Base-by-base conservation (phyloP, 1,140 invertebrate species). In the Yoshiicerus persimilis region DNA sequence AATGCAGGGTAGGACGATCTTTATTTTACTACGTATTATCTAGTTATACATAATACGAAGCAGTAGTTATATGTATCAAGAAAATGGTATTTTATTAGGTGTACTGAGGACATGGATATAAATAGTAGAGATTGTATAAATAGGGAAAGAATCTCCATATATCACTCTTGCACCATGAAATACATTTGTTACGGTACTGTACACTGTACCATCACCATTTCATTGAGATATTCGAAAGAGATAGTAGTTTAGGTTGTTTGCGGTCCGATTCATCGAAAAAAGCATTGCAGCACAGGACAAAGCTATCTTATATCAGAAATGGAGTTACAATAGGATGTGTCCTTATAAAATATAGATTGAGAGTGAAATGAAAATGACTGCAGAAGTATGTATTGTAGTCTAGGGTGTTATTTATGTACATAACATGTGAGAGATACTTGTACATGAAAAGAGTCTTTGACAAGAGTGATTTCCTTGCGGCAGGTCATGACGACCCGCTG, bases 381-480 rank as follows among this genome's bases (percentile, higher is more conserved):
- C 13, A 36, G 27, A 70, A 20, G 32, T 80, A 23, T 80, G 34
- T 80, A 80, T 4, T 16, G 34, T 20, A 36, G 75, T 32, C 20
- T n/a, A 16, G 16, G 2, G 9, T 4, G 23, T 36, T 34, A 36
- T 34, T 23, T 80, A 36, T 20, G 32, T 34, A 32, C 32, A 20
- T 77, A 36, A 30, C 34, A 36, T 30, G 32, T 30, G 11, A 30
- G 23, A 70, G 25, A 70, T 70, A 16, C 66, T 70, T 36, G 34
- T 80, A 80, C 30, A 36, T 80, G 75, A 80, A 80, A 80, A 80
- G 75, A 34, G 75, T 34, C 75, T 80, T 80, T 80, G 75, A 80
- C 75, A 80, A 80, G 75, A 80, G 11, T 80, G 75, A 80, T 80
- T 80, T 80, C 83, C 47, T 84, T 84, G 83, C 83, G 83, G 83